phyloP scores from a whole-genome alignment of 2,888 invertebrate genomes.

The Hydroisotoma schaefferi region DNA sequence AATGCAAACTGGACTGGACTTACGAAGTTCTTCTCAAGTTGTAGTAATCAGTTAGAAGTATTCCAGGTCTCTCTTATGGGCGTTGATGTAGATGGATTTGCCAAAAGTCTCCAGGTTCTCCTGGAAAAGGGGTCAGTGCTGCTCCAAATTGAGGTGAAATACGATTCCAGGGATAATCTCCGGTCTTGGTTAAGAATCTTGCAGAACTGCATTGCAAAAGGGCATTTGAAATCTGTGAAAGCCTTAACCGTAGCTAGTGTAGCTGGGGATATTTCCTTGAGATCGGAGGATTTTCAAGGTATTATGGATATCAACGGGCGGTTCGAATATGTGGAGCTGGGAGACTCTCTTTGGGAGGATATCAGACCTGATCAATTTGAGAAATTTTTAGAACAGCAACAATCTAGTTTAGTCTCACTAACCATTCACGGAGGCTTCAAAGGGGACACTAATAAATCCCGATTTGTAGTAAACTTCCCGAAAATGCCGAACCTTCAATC shows the following conservation, averaged over 20 bases:
- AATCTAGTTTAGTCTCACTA: constrained; percentile 18
- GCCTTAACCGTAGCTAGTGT: constrained; percentile 15
- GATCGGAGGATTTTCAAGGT: constrained; percentile 1
- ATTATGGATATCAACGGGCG: neutral
- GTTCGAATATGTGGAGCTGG: constrained; percentile 27
- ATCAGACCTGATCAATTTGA: constrained; percentile 19
- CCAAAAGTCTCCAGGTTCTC: constrained; percentile 12
- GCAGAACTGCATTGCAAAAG: neutral
- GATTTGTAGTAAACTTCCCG: constrained; percentile 27
- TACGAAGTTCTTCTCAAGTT: constrained; percentile 20
- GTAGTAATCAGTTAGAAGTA: constrained; percentile 15
- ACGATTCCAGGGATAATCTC: constrained; percentile 17
- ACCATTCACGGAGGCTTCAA: constrained; percentile 37
- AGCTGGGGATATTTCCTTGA: constrained; percentile 14
- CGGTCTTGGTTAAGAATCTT: constrained; percentile 12
- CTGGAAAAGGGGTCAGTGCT: constrained; percentile 13
- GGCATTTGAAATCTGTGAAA: constrained; percentile 12
- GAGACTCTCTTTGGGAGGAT: constrained; percentile 40
- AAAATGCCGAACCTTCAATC: constrained; percentile 23
- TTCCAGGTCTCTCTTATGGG: constrained; percentile 1
- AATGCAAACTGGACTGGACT: neutral
- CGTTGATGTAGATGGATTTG: constrained; percentile 1
- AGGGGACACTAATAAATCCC: constrained; percentile 22
- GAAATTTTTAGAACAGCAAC: constrained; percentile 20
- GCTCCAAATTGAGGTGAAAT: constrained; percentile 23